Conservation (phyloP, 2,113 vertebrate species). For the Tricholaema leucomelas region DNA sequence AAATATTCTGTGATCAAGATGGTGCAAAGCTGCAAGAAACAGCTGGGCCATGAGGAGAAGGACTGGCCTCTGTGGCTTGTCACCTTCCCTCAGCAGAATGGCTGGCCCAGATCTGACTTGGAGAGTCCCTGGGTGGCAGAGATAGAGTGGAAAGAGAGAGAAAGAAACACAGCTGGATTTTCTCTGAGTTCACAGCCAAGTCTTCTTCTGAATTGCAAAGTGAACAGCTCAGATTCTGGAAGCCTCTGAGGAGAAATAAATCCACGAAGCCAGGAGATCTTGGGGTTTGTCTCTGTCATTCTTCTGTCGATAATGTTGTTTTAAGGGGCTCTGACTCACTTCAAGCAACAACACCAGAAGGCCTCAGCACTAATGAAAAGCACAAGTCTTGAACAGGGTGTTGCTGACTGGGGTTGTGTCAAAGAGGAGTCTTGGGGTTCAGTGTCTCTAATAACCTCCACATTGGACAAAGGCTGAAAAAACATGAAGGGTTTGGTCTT, state of each 20-base stretch:
- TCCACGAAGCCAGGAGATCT: neutral
- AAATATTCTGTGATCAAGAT: too few relatives aligned
- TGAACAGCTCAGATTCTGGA: conserved; percentile 40
- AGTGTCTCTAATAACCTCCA: neutral
- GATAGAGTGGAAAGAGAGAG: neutral
- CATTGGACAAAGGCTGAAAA: neutral
- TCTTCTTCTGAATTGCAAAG: conserved; percentile 54
- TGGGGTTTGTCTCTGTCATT: neutral
- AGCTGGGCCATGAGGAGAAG: neutral
- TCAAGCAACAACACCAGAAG: neutral
- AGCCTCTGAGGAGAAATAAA: conserved; percentile 34
- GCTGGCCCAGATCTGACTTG: neutral
- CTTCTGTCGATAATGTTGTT: neutral
- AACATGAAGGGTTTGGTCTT: neutral
- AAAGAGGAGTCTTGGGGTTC: neutral
- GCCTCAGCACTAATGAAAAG: neutral
- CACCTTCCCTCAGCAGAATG: neutral
- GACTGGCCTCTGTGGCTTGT: neutral
- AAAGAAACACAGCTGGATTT: conserved; percentile 24
- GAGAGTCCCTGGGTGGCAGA: neutral
- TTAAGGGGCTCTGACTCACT: conserved; percentile 25
- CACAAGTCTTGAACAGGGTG: neutral
- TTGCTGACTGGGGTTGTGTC: neutral
- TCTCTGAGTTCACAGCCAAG: conserved; percentile 14
- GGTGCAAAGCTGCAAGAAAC: too few relatives aligned